Evolutionary conservation across 2,113 vertebrate genomes (phyloP).

Genomic region (Lanius collurio): DNA sequence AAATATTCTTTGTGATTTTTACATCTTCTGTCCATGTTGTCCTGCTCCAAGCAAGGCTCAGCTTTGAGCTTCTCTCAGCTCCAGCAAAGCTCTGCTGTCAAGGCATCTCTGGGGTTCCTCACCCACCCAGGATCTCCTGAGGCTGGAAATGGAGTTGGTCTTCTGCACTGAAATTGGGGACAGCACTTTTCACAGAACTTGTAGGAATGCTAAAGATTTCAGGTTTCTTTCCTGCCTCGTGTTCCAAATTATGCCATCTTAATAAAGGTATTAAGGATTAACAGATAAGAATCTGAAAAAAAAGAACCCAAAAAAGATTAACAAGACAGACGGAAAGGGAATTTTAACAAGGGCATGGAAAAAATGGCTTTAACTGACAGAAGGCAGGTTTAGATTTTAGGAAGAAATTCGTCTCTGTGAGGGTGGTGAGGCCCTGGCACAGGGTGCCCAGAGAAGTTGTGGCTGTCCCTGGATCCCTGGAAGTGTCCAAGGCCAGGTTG

Average conservation of each 20-base stretch:
- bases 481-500: background rate
- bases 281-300: background rate
- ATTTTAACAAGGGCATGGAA: background rate
- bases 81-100: background rate
- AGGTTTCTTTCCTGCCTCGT: background rate
- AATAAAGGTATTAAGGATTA: background rate
- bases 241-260: background rate
- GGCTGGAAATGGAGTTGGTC: background rate
- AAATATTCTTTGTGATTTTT: background rate
- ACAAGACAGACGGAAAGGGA: background rate
- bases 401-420: background rate
- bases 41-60: background rate
- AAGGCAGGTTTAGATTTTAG: background rate
- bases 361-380: background rate
- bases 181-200: background rate
- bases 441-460: background rate
- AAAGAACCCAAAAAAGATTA: rapidly evolving
- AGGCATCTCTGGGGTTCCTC: rapidly evolving
- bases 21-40: background rate
- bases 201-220: background rate
- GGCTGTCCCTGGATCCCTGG: background rate
- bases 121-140: background rate
- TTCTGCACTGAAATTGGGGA: background rate
- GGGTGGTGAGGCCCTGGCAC: background rate
- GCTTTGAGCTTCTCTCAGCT: background rate